Base-by-base conservation (phyloP, 1,140 invertebrate genomes). In the Centruroides sculpturatus region DNA sequence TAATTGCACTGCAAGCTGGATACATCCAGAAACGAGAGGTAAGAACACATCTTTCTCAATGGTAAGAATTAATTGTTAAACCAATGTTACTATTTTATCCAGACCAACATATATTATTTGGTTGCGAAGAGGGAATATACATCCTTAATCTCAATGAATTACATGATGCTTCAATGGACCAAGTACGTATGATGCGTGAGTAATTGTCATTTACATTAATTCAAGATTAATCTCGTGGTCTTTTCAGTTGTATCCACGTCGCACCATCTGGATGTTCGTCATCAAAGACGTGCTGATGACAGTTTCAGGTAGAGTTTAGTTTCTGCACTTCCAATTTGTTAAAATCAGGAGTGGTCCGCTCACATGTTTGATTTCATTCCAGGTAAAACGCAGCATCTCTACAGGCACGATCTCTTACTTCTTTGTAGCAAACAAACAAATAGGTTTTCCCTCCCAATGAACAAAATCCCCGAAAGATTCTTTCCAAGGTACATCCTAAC, bases 211-310 rank as follows among this genome's bases (percentile, higher is more conserved):
- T 6, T 8, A 41, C 8, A 3, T 41, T 41, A 41, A 41, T 6
- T 6, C 3, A 3, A 6, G 8, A 8, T 3, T 8, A 41, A 41
- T 41, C 41, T 23, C 41, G 1, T 41, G 41, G 3, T 3, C 1
- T 6, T 41, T 41, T 6, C 51, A 80, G 75, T 77, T 99, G 8
- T 96, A 94, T 75, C 87, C 91, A 36, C 80, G 95, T 66, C 79
- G 89, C 69, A 98, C 94, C n/a, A 85, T 87, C 66, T 99, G 96
- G 95, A 85, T 99, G 80, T 95, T 95, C 75, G 93, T 98, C 49
- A 94, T 98, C 57, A 96, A 98, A 73, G 92, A 98, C 75, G 88
- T 97, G 13, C 80, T 99, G 1, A 98, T 98, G 92, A 92, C 92
- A 8, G 74, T 98, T 50, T 96, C 93, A 68, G 92, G 91, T 90